Percentiles rank a stretch among this genome's conserved stretches.
Conservation (phyloP, 2,797 vertebrate genomes). For the Allobates femoralis region DNA sequence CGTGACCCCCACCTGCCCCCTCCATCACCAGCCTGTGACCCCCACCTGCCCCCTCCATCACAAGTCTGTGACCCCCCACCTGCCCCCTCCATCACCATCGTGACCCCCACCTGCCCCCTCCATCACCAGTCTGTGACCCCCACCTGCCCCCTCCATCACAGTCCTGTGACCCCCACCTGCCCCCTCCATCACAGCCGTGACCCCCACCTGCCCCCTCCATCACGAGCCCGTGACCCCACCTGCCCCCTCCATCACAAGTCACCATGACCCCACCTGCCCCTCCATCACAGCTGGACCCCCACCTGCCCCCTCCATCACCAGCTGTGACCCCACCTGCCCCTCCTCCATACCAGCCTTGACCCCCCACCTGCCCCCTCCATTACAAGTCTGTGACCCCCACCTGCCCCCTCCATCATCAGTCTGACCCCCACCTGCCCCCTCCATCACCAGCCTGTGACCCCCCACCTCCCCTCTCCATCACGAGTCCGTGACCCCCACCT, state of each 20-base stretch:
- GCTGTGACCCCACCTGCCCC: constrained; percentile 12
- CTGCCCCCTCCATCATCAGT: too few relatives aligned
- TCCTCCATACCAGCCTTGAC: too few relatives aligned
- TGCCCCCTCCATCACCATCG: too few relatives aligned
- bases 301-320: background rate
- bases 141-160: constrained; percentile 2
- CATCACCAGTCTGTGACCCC: too few relatives aligned
- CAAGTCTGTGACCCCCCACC: too few relatives aligned
- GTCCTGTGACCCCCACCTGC: constrained; percentile 16
- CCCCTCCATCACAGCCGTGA: too few relatives aligned
- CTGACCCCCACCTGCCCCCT: constrained; percentile 1
- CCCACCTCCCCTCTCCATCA: background rate
- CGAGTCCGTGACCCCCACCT: background rate
- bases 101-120: background rate
- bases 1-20: background rate
- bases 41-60: background rate
- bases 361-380: background rate
- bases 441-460: too few relatives aligned
- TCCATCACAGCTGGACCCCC: too few relatives aligned
- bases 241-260: too few relatives aligned
- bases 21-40: background rate
- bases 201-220: background rate
- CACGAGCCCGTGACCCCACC: background rate
- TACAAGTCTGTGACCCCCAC: too few relatives aligned
- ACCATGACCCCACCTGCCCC: background rate